A percentile compares a stretch with the other conserved stretches of the same genome.
Conservation (phyloP, 2,113 vertebrate genomes). For the Nycticorax nycticorax region DNA sequence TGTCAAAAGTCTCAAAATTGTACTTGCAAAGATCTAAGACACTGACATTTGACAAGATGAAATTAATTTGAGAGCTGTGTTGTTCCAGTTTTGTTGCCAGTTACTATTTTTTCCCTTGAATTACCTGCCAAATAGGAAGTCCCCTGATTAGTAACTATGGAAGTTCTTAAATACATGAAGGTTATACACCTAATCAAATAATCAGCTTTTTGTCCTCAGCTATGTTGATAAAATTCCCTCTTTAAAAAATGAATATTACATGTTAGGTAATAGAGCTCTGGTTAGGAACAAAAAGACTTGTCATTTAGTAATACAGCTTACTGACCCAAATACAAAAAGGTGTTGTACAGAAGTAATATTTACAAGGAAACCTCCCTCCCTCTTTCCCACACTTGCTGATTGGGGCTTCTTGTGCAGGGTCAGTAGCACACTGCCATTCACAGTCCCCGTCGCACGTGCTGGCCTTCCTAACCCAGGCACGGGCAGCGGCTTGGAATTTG, state of each 20-base stretch:
- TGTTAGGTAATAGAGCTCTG: background rate
- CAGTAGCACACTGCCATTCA: background rate
- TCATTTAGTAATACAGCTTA: background rate
- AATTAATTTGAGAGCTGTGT: slow-evolving; percentile 7
- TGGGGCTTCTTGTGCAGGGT: background rate
- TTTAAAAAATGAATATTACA: background rate
- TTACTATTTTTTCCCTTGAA: background rate
- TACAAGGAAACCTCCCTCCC: background rate
- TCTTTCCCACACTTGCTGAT: background rate
- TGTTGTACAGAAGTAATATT: background rate
- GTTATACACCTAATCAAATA: background rate
- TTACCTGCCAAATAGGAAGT: background rate
- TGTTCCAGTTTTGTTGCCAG: slow-evolving; percentile 27
- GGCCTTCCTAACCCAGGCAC: background rate
- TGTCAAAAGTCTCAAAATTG: background rate
- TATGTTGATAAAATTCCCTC: background rate
- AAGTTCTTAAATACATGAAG: background rate
- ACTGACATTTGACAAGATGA: slow-evolving; percentile 16
- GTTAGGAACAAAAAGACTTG: background rate
- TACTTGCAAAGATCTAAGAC: background rate
- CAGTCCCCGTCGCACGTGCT: fast-evolving
- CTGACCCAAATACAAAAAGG: background rate
- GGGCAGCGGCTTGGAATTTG: background rate
- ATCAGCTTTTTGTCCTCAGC: slow-evolving; percentile 5
- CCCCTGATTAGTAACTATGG: background rate